A percentile compares a stretch with the other conserved stretches of the same genome.
Evolutionary conservation across 1,140 invertebrate genomes (phyloP).

Genomic region (Habropoda laboriosa): DNA sequence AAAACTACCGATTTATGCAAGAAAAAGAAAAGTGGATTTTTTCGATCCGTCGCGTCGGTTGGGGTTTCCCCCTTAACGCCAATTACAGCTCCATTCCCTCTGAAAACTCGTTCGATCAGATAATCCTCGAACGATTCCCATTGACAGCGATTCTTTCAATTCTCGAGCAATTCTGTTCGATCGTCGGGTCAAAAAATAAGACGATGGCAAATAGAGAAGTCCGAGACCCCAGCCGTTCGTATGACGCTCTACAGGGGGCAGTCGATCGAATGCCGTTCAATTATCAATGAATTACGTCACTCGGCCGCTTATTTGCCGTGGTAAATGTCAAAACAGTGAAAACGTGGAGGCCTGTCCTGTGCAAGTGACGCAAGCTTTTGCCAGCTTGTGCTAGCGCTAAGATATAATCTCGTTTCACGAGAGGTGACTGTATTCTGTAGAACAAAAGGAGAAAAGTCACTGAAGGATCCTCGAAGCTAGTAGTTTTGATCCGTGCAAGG

Average conservation of each 20-base stretch:
- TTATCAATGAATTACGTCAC: constrained; percentile 60
- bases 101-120: too few species aligned
- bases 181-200: background rate
- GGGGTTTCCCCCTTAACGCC: too few species aligned
- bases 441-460: background rate
- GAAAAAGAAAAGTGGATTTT: too few species aligned
- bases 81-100: too few species aligned
- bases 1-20: too few species aligned
- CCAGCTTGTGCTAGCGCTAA: too few species aligned
- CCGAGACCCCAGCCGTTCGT: too few species aligned
- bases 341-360: background rate
- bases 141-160: background rate
- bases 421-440: background rate
- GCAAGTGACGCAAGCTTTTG: constrained; percentile 6
- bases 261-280: constrained; percentile 37
- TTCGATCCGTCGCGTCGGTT: too few species aligned
- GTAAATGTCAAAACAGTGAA: constrained; percentile 34
- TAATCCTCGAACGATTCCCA: background rate
- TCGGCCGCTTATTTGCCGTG: background rate
- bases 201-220: background rate
- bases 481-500: constrained; percentile 19
- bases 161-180: background rate
- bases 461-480: constrained; percentile 17
- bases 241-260: constrained; percentile 30
- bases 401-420: background rate